phyloP scores from a whole-genome alignment of 2,797 vertebrate species.

The Glyptemys insculpta region DNA sequence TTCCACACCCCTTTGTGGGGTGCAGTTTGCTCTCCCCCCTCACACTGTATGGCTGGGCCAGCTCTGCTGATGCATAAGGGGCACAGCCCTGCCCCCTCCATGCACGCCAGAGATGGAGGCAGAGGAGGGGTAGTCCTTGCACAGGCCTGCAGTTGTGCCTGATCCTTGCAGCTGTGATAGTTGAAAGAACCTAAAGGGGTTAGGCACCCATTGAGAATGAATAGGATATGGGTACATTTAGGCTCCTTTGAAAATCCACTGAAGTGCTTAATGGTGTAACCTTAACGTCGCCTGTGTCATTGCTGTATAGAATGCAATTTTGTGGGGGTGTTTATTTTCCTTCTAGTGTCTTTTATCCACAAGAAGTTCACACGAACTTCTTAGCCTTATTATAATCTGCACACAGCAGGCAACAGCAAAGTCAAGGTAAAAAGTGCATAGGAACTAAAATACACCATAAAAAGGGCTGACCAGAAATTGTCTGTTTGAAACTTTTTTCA shows the following conservation, averaged over 20 bases:
- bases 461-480: not conserved
- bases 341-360: constrained; percentile 5
- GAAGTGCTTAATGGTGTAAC: not conserved
- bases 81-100: not conserved
- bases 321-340: not conserved
- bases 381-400: rapidly evolving
- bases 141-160: not conserved
- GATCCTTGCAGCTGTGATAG: not conserved
- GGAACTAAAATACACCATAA: rapidly evolving
- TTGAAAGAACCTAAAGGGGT: not conserved
- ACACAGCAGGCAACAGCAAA: rapidly evolving
- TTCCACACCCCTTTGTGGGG: not conserved
- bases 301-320: rapidly evolving
- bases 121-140: not conserved
- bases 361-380: not conserved
- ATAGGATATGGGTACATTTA: not conserved
- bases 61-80: not conserved
- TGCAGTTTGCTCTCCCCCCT: not conserved
- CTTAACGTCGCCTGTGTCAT: not conserved
- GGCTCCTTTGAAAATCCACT: not conserved
- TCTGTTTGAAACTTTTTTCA: not conserved
- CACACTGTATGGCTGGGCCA: too few species aligned
- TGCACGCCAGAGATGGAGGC: not conserved
- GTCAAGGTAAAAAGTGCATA: not conserved
- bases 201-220: not conserved